Evolutionary conservation across 2,888 invertebrate genomes (phyloP), one percentile per base, ranked within the genome.

Genomic region (Protonemura montana): DNA sequence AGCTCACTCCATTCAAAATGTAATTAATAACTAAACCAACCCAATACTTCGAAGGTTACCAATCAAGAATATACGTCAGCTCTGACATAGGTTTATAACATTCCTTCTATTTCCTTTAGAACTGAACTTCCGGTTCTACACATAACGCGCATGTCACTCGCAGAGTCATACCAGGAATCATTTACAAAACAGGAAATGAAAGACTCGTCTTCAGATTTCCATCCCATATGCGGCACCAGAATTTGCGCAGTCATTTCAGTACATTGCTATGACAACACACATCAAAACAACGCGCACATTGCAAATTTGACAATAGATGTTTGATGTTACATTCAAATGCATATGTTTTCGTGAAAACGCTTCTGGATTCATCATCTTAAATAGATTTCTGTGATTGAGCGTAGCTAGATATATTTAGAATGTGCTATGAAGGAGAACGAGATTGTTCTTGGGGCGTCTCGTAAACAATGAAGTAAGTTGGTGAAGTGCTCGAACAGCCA

Each of bases 51-150:
- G 16, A 59, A 59, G 21, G 21, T 13, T 16, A 59, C 1, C 16
- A 59, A 59, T 3, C 59, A 13, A 3, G 59, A 59, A 2, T 13
- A 21, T 16, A 59, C 21, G 59, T 21, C 59, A 59, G 21, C 13
- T 10, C 59, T 59, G 59, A 59, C 35, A 10, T 7, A 59, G 59
- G 59, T 59, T n/a, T 59, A 59, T 59, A 35, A 10, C 10, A 21
- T 59, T 59, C 59, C 59, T 59, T 59, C 59, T 59, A 59, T 59
- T 59, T 59, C 59, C 59, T 59, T 35, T 21, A 59, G 59, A 59
- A 16, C 59, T 10, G 16, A 1, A 59, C 59, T 59, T 59, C 59
- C 59, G 59, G 59, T 21, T 5, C 41, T 21, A 59, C 59, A 59
- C 59, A 35, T 35, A 35, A 6, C 10, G 35, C 5, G 5, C 10